Percentiles rank a stretch among this genome's conserved stretches.
These are phyloP conservation scores for Brachirus orientalis DNA, from an alignment of 2,113 vertebrate species.

Conservation along the genomic window DNA sequence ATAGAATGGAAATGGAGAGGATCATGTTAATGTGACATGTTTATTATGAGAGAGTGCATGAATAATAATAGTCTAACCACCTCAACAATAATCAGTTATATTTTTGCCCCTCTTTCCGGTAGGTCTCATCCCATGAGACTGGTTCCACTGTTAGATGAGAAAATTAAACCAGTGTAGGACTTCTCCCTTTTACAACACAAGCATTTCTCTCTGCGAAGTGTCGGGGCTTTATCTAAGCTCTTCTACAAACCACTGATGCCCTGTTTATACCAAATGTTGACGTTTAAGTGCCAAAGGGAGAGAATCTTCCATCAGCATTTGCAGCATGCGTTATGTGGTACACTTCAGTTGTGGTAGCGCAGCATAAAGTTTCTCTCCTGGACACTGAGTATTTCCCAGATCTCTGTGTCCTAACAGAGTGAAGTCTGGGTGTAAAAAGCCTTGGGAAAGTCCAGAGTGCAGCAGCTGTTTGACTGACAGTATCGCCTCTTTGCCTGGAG, in stretches of 20 bases:
- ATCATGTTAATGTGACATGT: not conserved
- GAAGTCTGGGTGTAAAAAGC: constrained; percentile 47
- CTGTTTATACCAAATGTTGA: not conserved
- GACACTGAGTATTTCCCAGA: constrained; percentile 67
- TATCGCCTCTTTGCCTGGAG: constrained; percentile 52
- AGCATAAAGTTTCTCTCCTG: constrained; percentile 69
- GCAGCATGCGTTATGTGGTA: not conserved
- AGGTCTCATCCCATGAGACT: no score
- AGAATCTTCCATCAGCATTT: not conserved
- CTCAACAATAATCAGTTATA: no score
- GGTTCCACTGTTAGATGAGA: no score
- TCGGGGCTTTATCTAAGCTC: no score
- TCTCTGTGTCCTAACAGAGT: constrained; percentile 72
- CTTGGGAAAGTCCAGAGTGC: constrained; percentile 49
- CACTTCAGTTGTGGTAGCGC: constrained; percentile 43
- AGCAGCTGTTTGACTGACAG: constrained; percentile 61
- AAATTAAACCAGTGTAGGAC: not conserved
- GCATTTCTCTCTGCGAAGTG: not conserved
- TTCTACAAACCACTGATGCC: no score
- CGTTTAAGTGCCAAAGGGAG: not conserved
- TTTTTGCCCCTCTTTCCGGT: no score
- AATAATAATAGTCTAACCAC: no score
- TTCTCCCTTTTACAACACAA: not conserved
- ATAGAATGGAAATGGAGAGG: not conserved
- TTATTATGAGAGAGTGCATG: no score